Evolutionary conservation across 2,888 invertebrate species (phyloP), one percentile per base, ranked within the genome.

Genomic region (Lapara coniferarum): DNA sequence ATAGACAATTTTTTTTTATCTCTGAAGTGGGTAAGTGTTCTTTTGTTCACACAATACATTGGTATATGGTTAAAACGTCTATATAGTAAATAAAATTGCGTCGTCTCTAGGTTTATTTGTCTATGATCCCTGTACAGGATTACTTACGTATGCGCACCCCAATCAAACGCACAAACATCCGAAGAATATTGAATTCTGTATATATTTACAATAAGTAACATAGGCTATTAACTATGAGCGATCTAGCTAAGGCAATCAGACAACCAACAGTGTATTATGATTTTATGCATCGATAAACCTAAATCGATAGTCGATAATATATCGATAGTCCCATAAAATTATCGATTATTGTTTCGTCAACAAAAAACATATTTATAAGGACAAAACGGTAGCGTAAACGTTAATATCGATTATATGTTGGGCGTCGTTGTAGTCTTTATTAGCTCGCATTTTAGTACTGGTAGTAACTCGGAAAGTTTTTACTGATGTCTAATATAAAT

Each of bases 171-270:
- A 13, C 19, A 25, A 56, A 56, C 19, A 13, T 56, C 25, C 25
- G 12, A 55, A 13, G 25, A 12, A 56, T 56, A 56, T 12, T 56
- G 19, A 59, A 46, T 59, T 59, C 44, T 46, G 59, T 59, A 37
- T 59, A 37, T 10, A 46, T 44, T 44, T 8, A 44, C 49, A 59
- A 19, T 6, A 56, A 56, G 56, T 63, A 63, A 49, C 19, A 63
- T 63, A 63, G 19, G 46, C 19, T 63, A 63, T 25, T 44, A 59
- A n/a, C 59, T 63, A 63, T 10, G 6, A 12, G 63, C 49, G 63
- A 49, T 63, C 16, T 49, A 63, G 63, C 63, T 63, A 63, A 63
- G 63, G 63, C 63, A 63, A 63, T 63, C 12, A 19, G 63, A 63
- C 63, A 63, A 63, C 63, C 63, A 63, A 63, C 63, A 63, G 63